Evolutionary conservation across 2,888 invertebrate species (phyloP), one percentile per base, ranked within the genome.

Genomic region (Spilarctia lutea): DNA sequence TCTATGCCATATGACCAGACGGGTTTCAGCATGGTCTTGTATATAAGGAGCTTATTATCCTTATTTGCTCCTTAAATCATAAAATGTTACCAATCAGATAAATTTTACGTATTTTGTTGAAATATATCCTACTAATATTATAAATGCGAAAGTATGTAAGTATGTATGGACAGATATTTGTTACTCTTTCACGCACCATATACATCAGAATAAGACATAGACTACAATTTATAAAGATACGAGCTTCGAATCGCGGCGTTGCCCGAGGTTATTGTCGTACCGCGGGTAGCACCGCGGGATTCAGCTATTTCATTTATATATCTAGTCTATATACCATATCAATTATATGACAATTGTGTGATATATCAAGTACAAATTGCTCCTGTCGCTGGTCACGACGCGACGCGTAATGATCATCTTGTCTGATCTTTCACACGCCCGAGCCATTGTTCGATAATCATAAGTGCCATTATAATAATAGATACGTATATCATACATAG

Each of bases 331-430:
- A 45, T 20, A 35, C 16, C 33, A 77, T 81, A 88, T 90, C 89
- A 84, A 89, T 88, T 85, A 88, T 83, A 75, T 81, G 74, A 80
- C 81, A 83, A 83, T 83, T 82, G 81, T 75, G 79, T 83, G 81
- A 88, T 89, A 80, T 83, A 87, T 88, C 86, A 85, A 78, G 68
- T 78, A 81, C 82, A 80, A 84, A 83, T 87, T 81, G 82, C 71
- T 66, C 69, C 78, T 83, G 88, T 84, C 84, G 80, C 68, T 75
- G 74, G 71, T 74, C 77, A 75, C 67, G 42, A 75, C 71, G 60
- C 67, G 42, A 75, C 71, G 60, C 68, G 70, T 13, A 71, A 27
- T 70, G 72, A 72, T 68, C 74, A 72, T 71, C 76, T 75, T 79
- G 63, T 63, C 30, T 63, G 79, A 80, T 83, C 77, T 79, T 84